Conservation (phyloP, 2,797 vertebrate species). For the Sarcoramphus papa region DNA sequence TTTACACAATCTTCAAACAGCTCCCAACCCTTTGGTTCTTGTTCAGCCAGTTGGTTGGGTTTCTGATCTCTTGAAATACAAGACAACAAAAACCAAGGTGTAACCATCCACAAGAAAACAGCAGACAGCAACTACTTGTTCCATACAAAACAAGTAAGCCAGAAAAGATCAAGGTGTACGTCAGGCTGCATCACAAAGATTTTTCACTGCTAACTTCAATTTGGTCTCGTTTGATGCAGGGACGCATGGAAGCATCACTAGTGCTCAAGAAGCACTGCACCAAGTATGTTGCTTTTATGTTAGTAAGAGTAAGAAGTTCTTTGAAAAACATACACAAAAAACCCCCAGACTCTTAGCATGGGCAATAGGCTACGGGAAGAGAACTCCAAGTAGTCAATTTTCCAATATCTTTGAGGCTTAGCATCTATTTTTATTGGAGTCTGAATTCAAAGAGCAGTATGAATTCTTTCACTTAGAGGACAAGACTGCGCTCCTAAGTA, state of each 20-base stretch:
- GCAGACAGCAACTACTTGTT: neutral
- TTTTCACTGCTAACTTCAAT: neutral
- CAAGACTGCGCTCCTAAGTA: neutral
- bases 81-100: neutral
- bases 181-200: neutral
- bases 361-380: neutral
- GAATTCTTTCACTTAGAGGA: neutral
- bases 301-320: neutral
- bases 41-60: neutral
- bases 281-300: neutral
- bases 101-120: neutral
- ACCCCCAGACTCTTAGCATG: rapidly evolving
- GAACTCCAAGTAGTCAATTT: neutral
- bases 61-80: neutral
- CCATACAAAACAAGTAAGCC: neutral
- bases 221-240: neutral
- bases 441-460: neutral
- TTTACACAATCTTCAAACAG: neutral
- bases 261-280: neutral
- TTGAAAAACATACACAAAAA: neutral
- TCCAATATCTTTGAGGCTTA: neutral
- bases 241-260: neutral
- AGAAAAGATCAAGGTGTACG: neutral
- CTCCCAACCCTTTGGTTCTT: neutral
- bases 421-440: neutral